Evolutionary conservation across 2,888 invertebrate species (phyloP).

Genomic region (Drosophila picticornis): DNA sequence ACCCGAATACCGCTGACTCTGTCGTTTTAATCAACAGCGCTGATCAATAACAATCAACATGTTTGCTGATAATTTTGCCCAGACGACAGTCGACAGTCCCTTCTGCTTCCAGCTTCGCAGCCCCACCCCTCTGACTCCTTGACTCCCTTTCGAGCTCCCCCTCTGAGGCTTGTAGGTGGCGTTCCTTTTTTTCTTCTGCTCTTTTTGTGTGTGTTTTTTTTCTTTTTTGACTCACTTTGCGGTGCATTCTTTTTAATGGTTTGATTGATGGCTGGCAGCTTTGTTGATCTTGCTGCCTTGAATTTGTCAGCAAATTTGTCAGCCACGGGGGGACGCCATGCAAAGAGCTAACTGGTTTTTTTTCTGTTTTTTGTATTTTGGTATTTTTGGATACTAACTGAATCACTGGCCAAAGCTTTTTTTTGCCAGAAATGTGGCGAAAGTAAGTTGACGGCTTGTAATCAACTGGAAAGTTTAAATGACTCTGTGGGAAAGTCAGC

Average conservation of each 20-base stretch:
- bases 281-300: slow-evolving; percentile 71
- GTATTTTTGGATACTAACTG: slow-evolving; percentile 61
- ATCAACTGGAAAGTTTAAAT: slow-evolving; percentile 43
- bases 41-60: slow-evolving; percentile 83
- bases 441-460: slow-evolving; percentile 51
- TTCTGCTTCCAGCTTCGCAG: slow-evolving; percentile 12
- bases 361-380: background rate
- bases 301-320: slow-evolving; percentile 80
- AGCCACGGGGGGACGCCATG: slow-evolving; percentile 48
- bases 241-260: slow-evolving; percentile 79
- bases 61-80: slow-evolving; percentile 79
- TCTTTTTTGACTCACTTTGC: slow-evolving; percentile 72
- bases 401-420: slow-evolving; percentile 67
- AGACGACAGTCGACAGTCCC: slow-evolving; percentile 44
- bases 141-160: too few relatives aligned
- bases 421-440: slow-evolving; percentile 66
- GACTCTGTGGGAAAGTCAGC: slow-evolving; percentile 29
- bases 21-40: slow-evolving; percentile 78
- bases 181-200: slow-evolving; percentile 25
- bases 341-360: slow-evolving; percentile 67
- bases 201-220: background rate
- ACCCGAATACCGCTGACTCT: slow-evolving; percentile 36
- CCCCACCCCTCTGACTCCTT: background rate
- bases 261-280: slow-evolving; percentile 79
- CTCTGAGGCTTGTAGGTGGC: slow-evolving; percentile 67